Percentiles rank a stretch among this genome's conserved stretches.
Conservation (phyloP, 2,797 vertebrate genomes). For the Hybognathus amarus region DNA sequence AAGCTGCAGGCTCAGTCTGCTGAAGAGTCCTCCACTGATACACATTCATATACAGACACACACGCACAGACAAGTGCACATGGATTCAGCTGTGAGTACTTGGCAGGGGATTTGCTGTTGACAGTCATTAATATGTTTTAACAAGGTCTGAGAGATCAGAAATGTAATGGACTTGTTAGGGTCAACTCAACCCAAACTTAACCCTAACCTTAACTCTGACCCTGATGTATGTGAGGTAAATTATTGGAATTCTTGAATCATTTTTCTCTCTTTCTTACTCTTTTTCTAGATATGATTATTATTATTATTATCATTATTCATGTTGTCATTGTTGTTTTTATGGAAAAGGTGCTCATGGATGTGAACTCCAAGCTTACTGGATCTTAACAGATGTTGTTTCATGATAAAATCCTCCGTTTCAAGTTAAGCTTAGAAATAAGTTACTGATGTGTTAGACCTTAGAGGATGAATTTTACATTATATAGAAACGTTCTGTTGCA, state of each 20-base stretch:
- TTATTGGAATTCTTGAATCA: slow-evolving; percentile 17
- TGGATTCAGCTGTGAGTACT: slow-evolving; percentile 33
- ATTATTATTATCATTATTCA: slow-evolving; percentile 19
- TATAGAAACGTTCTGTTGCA: slow-evolving; percentile 16
- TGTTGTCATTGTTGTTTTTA: slow-evolving; percentile 37
- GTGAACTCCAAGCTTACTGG: slow-evolving; percentile 17
- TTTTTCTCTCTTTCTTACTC: slow-evolving; percentile 38
- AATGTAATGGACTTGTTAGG: not conserved
- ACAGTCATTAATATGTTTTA: slow-evolving; percentile 23
- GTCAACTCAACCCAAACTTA: not conserved
- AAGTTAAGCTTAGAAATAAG: slow-evolving; percentile 63
- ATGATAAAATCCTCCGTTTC: slow-evolving; percentile 35
- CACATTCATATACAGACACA: slow-evolving; percentile 23
- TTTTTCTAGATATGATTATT: slow-evolving; percentile 44
- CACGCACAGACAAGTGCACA: slow-evolving; percentile 4
- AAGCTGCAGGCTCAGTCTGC: slow-evolving; percentile 77
- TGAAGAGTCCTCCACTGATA: slow-evolving; percentile 55
- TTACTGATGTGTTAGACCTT: slow-evolving; percentile 68
- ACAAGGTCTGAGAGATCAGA: not conserved
- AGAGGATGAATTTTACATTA: slow-evolving; percentile 57
- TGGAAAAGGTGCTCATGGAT: slow-evolving; percentile 38
- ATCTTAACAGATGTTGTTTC: slow-evolving; percentile 56
- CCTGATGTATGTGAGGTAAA: slow-evolving; percentile 40
- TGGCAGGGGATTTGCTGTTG: slow-evolving; percentile 7
- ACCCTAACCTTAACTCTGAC: slow-evolving; percentile 17